Evolutionary conservation across 2,797 vertebrate genomes (phyloP), one percentile per base, ranked within the genome.

Genomic region (Scolopax bukidnonensis): DNA sequence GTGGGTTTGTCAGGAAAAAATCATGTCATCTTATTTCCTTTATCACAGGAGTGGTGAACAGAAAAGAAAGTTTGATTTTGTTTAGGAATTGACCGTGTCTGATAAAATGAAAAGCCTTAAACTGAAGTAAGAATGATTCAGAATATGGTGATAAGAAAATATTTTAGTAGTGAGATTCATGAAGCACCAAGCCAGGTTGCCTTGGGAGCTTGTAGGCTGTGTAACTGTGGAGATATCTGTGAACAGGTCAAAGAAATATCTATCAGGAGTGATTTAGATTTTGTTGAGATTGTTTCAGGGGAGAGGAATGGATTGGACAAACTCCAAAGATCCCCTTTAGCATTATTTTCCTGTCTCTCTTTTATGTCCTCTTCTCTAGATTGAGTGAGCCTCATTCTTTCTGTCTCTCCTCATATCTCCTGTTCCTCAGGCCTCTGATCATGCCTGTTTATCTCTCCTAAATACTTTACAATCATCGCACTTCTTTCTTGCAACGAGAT

Each of bases 231-330:
- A 90, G 54, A 60, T 60, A 19, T 73, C 38, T 32, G 12, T 54
- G 68, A 94, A 67, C 36, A 67, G 40, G 74, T 87, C 56, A 80
- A 84, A 89, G 38, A 36, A 87, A 45, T 80, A 89, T 24, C 67
- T 83, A 74, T 67, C 60, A 70, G 60, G n/a, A 87, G 51, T 70
- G 86, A 64, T 85, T 92, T 84, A 92, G 75, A 40, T 90, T 85
- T 53, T 87, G 56, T 60, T 67, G 92, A 74, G 51, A 33, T 82
- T 63, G 28, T 93, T 90, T 76, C 63, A 82, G 45, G 43, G 36
- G 21, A 89, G 24, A 60, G 23, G 32, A 93, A 93, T 60, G 60
- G 40, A 60, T 80, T 89, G 84, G 41, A 82, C 1, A 5, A 77
- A 48, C n/a, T 87, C 68, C 38, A 61, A 85, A 91, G 23, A 25